A percentile compares a stretch with the other conserved stretches of the same genome.
Evolutionary conservation across 2,113 vertebrate species (phyloP).

Genomic region (Gymnocephalus cernua): DNA sequence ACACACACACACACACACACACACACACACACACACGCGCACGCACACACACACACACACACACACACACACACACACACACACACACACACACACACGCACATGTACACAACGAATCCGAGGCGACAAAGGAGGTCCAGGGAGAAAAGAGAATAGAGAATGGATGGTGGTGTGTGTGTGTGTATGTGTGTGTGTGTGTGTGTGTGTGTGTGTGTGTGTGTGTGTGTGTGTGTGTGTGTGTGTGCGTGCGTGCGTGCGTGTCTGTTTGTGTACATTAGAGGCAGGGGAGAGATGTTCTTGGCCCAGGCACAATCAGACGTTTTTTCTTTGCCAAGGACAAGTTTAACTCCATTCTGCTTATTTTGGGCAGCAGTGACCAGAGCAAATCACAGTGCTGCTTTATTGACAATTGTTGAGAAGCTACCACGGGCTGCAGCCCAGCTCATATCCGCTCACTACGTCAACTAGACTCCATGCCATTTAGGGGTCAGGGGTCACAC

Average conservation of each 20-base stretch:
- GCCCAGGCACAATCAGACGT: conserved; percentile 70
- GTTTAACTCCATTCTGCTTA: conserved; percentile 78
- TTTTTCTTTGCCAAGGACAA: conserved; percentile 72
- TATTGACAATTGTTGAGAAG: conserved; percentile 55
- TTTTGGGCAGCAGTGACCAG: conserved; percentile 65
- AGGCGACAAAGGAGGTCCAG: conserved; percentile 34
- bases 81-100: conserved; percentile 36
- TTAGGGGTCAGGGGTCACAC: conserved; percentile 49
- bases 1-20: too few relatives aligned
- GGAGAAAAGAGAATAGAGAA: too few relatives aligned
- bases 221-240: too few relatives aligned
- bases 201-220: too few relatives aligned
- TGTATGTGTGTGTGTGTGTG: too few relatives aligned
- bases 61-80: too few relatives aligned
- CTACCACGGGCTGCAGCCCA: conserved; percentile 49
- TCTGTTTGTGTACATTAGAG: conserved; percentile 65
- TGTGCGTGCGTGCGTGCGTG: conserved; percentile 25
- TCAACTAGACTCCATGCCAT: conserved; percentile 44
- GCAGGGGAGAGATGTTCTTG: conserved; percentile 77
- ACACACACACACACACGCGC: too few relatives aligned
- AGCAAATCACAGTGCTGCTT: conserved; percentile 67
- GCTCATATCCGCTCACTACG: conserved; percentile 34
- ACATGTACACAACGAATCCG: conserved; percentile 39
- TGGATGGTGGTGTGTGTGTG: background rate
- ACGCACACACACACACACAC: too few relatives aligned